Conservation (phyloP, 2,797 vertebrate species). For the Sciurus carolinensis region DNA sequence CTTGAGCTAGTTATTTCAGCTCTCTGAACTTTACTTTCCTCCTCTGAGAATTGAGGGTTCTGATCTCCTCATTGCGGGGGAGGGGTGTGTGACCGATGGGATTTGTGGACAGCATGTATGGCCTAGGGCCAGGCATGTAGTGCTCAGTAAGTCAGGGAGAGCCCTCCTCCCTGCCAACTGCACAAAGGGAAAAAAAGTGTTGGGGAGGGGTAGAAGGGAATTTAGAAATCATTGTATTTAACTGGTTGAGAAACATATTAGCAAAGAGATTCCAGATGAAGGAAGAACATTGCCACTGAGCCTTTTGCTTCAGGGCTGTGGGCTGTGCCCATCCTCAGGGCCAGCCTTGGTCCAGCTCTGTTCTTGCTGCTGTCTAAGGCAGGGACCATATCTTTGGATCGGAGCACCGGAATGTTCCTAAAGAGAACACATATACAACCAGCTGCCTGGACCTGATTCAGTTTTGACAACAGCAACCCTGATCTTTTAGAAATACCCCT, state of each 20-base stretch:
- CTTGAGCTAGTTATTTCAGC: not conserved
- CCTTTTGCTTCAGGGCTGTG: not conserved
- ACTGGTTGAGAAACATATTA: not conserved
- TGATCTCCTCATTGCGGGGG: not conserved
- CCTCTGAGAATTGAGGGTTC: not conserved
- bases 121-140: not conserved
- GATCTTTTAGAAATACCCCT: conserved; percentile 39
- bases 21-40: conserved; percentile 29
- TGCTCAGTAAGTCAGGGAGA: not conserved
- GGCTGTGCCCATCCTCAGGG: not conserved
- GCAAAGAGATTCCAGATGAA: not conserved
- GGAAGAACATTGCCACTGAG: not conserved
- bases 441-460: conserved; percentile 27
- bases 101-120: not conserved
- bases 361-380: not conserved
- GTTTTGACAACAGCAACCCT: conserved; percentile 47
- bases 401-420: conserved; percentile 28
- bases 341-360: not conserved
- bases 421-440: not conserved
- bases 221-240: conserved; percentile 39
- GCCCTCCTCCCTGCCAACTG: not conserved
- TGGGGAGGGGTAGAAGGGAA: not conserved
- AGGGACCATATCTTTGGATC: not conserved
- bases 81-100: not conserved
- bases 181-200: not conserved